Conservation (phyloP, 2,888 invertebrate species). For the Leucoptera coffeella region DNA sequence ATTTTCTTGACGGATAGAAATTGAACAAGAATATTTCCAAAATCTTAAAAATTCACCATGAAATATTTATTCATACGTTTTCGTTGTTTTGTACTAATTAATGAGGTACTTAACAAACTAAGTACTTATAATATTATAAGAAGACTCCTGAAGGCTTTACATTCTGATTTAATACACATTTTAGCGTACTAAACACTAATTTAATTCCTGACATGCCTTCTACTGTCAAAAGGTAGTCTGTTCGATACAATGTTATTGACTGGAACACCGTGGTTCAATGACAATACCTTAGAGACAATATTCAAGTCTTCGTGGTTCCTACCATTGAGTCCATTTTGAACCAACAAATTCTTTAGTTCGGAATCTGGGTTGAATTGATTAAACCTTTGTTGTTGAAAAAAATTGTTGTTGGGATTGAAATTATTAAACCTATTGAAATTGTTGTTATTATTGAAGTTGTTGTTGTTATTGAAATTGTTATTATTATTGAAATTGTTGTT, state of each 20-base stretch:
- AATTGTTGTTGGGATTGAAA: too few relatives aligned
- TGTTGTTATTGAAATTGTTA: slow-evolving; percentile 33
- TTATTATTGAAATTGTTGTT: slow-evolving; percentile 33
- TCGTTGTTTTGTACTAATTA: too few relatives aligned
- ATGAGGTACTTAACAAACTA: too few relatives aligned
- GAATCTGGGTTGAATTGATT: slow-evolving; percentile 29
- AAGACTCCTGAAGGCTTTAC: too few relatives aligned
- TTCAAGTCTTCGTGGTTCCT: slow-evolving; percentile 68
- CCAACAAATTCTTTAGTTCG: slow-evolving; percentile 59
- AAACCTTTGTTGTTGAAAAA: slow-evolving; percentile 5
- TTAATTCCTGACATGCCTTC: slow-evolving; percentile 23
- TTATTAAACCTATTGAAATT: slow-evolving; percentile 32
- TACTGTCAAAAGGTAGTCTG: slow-evolving; percentile 32
- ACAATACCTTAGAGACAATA: slow-evolving; percentile 74
- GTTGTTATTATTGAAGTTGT: slow-evolving; percentile 17
- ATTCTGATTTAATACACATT: too few relatives aligned
- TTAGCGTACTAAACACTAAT: too few relatives aligned
- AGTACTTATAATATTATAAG: too few relatives aligned
- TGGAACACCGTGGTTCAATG: slow-evolving; percentile 68
- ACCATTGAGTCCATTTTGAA: slow-evolving; percentile 60
- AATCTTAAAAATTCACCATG: too few relatives aligned
- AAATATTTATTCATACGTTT: too few relatives aligned
- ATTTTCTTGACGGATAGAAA: too few relatives aligned
- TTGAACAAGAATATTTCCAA: too few relatives aligned
- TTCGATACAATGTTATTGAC: slow-evolving; percentile 27